Percentiles rank a stretch among this genome's conserved stretches.
Conservation (phyloP, 2,113 vertebrate genomes). For the Pandion haliaetus region DNA sequence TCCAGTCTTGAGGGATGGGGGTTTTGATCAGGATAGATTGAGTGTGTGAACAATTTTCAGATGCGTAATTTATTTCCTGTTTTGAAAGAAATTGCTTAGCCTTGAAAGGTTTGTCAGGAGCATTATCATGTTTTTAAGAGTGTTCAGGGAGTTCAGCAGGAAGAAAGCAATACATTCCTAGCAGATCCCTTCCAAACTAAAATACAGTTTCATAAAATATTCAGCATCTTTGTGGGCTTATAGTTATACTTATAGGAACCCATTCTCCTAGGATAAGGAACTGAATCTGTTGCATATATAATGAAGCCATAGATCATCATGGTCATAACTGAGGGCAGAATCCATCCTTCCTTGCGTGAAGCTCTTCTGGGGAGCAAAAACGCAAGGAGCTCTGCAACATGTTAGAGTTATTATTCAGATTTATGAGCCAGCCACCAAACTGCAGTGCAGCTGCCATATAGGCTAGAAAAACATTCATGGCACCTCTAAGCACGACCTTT, state of each 20-base stretch:
- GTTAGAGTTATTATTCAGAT: background rate
- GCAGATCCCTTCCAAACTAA: conserved; percentile 31
- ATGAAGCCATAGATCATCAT: conserved; percentile 30
- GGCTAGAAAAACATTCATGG: background rate
- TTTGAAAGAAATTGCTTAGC: conserved; percentile 58
- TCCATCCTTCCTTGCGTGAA: background rate
- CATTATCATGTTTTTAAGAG: conserved; percentile 51
- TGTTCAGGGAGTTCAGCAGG: conserved; percentile 38
- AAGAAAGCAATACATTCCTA: conserved; percentile 39
- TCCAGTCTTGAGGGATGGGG: background rate
- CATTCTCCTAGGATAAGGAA: conserved; percentile 24
- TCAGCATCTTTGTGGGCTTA: conserved; percentile 35
- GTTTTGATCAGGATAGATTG: conserved; percentile 25
- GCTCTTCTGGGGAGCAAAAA: background rate
- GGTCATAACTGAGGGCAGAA: conserved; percentile 18
- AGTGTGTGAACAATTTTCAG: conserved; percentile 30
- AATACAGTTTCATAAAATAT: conserved; percentile 63
- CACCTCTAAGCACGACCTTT: background rate
- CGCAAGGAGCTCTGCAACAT: background rate
- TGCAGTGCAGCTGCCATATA: background rate
- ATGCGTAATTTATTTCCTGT: conserved; percentile 30
- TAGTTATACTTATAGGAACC: conserved; percentile 54
- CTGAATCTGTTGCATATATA: conserved; percentile 37
- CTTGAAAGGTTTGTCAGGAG: conserved; percentile 59
- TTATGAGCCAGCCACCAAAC: background rate